Conservation (phyloP, 1,140 invertebrate species). For the Habropoda laboriosa region DNA sequence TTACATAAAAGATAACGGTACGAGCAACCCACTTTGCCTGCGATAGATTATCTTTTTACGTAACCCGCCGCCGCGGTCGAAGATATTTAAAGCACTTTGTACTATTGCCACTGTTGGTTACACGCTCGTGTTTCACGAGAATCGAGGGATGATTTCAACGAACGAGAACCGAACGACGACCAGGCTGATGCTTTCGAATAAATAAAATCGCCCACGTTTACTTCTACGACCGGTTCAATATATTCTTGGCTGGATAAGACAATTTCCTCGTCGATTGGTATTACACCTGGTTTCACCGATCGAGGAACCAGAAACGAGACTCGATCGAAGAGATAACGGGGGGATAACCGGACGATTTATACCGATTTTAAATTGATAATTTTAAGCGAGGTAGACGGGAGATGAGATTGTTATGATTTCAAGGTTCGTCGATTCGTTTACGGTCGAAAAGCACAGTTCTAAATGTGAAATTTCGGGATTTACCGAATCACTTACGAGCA, state of each 20-base stretch:
- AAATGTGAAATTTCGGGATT: too few relatives aligned
- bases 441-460: too few relatives aligned
- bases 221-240: too few relatives aligned
- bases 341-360: constrained; percentile 9
- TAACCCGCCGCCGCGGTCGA: constrained; percentile 34
- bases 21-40: constrained; percentile 31
- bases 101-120: constrained; percentile 35
- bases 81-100: constrained; percentile 54
- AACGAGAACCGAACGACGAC: neutral
- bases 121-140: neutral
- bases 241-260: too few relatives aligned
- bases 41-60: constrained; percentile 58
- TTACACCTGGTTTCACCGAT: neutral
- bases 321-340: neutral
- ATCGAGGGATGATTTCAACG: neutral
- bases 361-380: neutral
- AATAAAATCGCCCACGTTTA: too few relatives aligned
- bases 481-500: too few relatives aligned
- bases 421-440: too few relatives aligned
- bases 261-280: neutral
- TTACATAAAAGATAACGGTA: constrained; percentile 56
- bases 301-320: neutral
- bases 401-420: neutral
- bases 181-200: too few relatives aligned
- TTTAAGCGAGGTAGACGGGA: neutral